phyloP scores from a whole-genome alignment of 2,797 vertebrate species.

The Rhinoraja longicauda region DNA sequence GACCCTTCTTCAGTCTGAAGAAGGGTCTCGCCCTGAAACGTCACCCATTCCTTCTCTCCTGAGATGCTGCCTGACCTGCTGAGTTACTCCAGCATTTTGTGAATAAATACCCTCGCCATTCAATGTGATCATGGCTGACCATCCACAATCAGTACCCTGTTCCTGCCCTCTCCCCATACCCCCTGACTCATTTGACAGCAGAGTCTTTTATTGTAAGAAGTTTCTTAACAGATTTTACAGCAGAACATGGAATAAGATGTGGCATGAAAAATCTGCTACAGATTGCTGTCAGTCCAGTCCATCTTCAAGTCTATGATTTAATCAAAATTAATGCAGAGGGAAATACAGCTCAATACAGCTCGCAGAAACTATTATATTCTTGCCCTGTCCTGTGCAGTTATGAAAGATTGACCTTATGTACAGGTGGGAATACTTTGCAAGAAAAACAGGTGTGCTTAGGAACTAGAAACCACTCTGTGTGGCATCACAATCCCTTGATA shows the following conservation, averaged over 20 bases:
- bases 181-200: no score
- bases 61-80: no score
- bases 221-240: not conserved
- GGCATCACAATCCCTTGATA: constrained; percentile 34
- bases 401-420: not conserved
- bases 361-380: not conserved
- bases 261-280: constrained; percentile 3
- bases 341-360: not conserved
- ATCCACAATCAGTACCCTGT: no score
- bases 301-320: not conserved
- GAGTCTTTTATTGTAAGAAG: not conserved
- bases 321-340: not conserved
- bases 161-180: no score
- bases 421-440: constrained; percentile 33
- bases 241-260: not conserved
- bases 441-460: constrained; percentile 37
- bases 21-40: no score
- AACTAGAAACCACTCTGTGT: constrained; percentile 22
- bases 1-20: no score
- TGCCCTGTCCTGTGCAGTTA: not conserved
- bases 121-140: no score
- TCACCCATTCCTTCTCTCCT: no score
- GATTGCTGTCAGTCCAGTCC: not conserved
- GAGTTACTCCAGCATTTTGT: no score
- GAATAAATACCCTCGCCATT: no score